Conservation (phyloP, 2,113 vertebrate genomes). For the Aspiorhynchus laticeps region DNA sequence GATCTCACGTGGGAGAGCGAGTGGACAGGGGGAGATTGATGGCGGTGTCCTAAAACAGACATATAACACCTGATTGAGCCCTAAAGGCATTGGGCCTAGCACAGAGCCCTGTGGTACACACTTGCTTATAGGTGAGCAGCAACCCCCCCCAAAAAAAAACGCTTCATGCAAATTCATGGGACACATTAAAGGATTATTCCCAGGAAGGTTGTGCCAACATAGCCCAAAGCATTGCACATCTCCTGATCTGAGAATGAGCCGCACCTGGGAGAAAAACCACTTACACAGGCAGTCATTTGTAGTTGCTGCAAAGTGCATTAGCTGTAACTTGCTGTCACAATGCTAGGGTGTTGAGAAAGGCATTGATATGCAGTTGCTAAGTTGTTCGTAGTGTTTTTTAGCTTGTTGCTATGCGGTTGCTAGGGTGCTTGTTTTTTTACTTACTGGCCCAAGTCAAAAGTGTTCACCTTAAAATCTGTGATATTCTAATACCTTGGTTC, state of each 20-base stretch:
- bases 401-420: not conserved
- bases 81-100: slow-evolving; percentile 67
- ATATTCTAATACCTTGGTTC: not conserved
- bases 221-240: slow-evolving; percentile 68
- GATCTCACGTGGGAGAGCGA: slow-evolving; percentile 64
- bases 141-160: slow-evolving; percentile 35
- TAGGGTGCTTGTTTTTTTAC: too few relatives aligned
- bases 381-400: not conserved
- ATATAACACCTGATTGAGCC: slow-evolving; percentile 77
- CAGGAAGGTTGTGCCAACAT: slow-evolving; percentile 67
- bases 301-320: slow-evolving; percentile 65
- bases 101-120: slow-evolving; percentile 59
- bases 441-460: not conserved
- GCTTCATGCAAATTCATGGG: slow-evolving; percentile 72
- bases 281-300: slow-evolving; percentile 69
- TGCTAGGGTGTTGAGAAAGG: not conserved
- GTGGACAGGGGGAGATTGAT: slow-evolving; percentile 73
- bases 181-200: slow-evolving; percentile 74
- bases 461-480: not conserved
- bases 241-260: slow-evolving; percentile 73
- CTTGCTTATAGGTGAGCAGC: slow-evolving; percentile 69
- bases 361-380: not conserved
- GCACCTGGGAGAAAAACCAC: slow-evolving; percentile 72
- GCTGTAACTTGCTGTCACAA: not conserved
- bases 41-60: slow-evolving; percentile 73